Conservation (phyloP, 2,888 invertebrate genomes). For the Lumbricus terrestris region DNA sequence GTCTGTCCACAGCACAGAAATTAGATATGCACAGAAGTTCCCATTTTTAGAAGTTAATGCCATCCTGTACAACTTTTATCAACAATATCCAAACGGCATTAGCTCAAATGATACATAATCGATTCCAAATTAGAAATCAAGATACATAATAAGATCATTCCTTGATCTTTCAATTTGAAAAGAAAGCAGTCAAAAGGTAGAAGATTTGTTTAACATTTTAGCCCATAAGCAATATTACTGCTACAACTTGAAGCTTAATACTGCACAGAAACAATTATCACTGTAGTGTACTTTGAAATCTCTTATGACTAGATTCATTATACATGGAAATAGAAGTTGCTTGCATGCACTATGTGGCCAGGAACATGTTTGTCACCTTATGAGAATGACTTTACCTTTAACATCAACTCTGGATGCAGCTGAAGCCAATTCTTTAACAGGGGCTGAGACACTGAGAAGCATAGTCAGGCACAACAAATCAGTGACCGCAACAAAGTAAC, state of each 20-base stretch:
- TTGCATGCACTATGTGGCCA: background rate
- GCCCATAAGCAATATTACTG: background rate
- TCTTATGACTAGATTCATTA: background rate
- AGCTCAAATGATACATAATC: too few species aligned
- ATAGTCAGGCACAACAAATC: constrained; percentile 84
- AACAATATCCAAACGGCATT: too few species aligned
- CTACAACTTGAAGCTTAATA: background rate
- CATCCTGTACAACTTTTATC: too few species aligned
- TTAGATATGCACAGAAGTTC: background rate
- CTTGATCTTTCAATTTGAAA: background rate
- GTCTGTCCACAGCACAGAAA: background rate
- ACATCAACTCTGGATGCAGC: constrained; percentile 55
- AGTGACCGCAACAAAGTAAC: constrained; percentile 75
- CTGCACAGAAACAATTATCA: background rate
- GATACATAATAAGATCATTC: background rate
- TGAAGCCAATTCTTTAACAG: constrained; percentile 64
- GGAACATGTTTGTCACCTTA: background rate
- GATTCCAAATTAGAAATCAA: background rate
- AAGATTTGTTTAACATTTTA: background rate
- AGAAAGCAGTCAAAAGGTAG: background rate
- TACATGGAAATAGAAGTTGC: background rate
- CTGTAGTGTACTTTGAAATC: background rate
- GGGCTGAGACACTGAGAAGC: constrained; percentile 75
- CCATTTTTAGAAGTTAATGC: too few species aligned
- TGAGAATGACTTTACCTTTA: constrained; percentile 49